Percentiles rank a stretch among this genome's conserved stretches.
Conservation (phyloP, 1,140 invertebrate genomes). For the Saccostrea glomerata region DNA sequence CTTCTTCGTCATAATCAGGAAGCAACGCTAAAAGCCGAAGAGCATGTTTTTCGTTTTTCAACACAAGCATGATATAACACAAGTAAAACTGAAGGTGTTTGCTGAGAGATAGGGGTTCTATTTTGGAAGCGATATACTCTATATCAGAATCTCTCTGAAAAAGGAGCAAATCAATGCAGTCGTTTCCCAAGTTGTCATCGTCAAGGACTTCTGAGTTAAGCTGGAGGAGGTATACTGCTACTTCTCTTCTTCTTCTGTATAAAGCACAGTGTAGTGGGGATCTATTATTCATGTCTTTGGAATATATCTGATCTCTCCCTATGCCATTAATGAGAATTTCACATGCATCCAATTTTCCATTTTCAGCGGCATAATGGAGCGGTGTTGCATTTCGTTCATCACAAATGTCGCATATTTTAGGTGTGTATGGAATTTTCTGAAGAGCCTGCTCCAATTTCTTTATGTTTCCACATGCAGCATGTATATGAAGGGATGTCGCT, state of each 20-base stretch:
- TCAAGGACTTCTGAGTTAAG: constrained; percentile 50
- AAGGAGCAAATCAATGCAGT: constrained; percentile 53
- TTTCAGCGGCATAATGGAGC: constrained; percentile 55
- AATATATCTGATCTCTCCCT: constrained; percentile 58
- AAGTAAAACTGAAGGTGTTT: constrained; percentile 52
- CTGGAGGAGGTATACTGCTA: constrained; percentile 60
- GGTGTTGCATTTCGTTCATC: constrained; percentile 56
- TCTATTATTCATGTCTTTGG: constrained; percentile 47
- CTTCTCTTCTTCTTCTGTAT: constrained; percentile 48
- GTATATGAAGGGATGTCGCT: constrained; percentile 41
- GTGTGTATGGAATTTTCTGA: constrained; percentile 41
- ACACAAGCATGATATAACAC: constrained; percentile 42
- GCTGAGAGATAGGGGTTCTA: constrained; percentile 53
- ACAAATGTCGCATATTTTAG: constrained; percentile 35
- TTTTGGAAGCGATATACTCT: constrained; percentile 50
- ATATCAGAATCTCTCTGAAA: constrained; percentile 40
- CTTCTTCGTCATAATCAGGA: neutral
- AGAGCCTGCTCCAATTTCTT: constrained; percentile 49
- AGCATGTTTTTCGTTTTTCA: constrained; percentile 19
- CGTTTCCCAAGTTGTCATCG: constrained; percentile 55
- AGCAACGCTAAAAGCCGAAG: neutral
- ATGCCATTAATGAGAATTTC: constrained; percentile 58
- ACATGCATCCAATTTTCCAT: constrained; percentile 57
- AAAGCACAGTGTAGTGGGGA: constrained; percentile 64
- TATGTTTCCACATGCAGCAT: constrained; percentile 46